A percentile compares a stretch with the other conserved stretches of the same genome.
These are phyloP conservation scores for Alfaro cultratus DNA, from an alignment of 2,797 vertebrate genomes.

Conservation along the genomic window DNA sequence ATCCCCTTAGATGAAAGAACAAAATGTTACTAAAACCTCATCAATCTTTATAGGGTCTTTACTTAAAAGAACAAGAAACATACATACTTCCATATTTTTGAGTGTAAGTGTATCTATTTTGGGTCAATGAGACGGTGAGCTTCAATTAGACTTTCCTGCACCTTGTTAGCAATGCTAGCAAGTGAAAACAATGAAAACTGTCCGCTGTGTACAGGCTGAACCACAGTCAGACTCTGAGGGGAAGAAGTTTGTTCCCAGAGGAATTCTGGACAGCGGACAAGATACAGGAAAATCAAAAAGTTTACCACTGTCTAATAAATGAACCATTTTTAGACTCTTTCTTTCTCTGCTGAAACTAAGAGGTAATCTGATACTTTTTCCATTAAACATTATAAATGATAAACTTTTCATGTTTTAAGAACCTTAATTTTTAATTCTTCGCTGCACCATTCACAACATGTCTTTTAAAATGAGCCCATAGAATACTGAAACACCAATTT, in stretches of 20 bases:
- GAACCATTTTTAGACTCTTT: background rate
- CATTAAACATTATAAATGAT: background rate
- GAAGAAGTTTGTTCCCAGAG: background rate
- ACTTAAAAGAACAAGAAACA: too few species aligned
- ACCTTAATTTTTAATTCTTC: background rate
- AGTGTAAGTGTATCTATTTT: background rate
- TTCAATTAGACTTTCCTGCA: background rate
- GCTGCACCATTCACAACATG: background rate
- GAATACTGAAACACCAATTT: background rate
- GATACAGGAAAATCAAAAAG: background rate
- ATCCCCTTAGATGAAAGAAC: too few species aligned
- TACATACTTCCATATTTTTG: background rate
- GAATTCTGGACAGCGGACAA: background rate
- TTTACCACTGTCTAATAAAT: background rate
- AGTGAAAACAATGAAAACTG: background rate
- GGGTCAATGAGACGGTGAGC: background rate
- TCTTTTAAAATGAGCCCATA: background rate
- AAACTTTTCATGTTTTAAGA: background rate
- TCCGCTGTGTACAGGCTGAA: background rate
- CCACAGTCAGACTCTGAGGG: background rate
- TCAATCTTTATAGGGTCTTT: too few species aligned
- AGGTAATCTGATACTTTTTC: background rate
- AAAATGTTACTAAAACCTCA: too few species aligned
- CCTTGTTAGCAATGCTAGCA: background rate
- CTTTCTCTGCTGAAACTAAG: background rate